Evolutionary conservation across 2,797 vertebrate species (phyloP).

Genomic region (Sciurus vulgaris): DNA sequence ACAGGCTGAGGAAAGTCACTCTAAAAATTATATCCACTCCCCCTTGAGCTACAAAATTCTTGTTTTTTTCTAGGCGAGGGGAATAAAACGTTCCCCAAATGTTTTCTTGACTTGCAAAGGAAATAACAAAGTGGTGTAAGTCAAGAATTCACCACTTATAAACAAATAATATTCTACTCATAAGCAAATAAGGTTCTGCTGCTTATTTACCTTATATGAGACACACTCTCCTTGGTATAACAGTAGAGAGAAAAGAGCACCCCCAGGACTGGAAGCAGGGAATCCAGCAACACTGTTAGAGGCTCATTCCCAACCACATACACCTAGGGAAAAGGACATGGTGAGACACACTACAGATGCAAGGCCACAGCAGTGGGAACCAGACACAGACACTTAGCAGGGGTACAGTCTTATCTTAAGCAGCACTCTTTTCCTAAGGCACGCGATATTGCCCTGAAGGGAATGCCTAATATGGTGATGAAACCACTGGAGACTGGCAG

Average conservation of each 20-base stretch:
- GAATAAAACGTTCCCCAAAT: neutral
- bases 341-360: neutral
- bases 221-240: slow-evolving; percentile 94
- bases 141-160: slow-evolving; percentile 37
- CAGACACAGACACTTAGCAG: neutral
- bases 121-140: neutral
- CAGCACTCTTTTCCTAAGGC: neutral
- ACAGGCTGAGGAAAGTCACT: slow-evolving; percentile 46
- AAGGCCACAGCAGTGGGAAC: neutral
- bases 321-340: slow-evolving; percentile 88
- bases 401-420: neutral
- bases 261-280: slow-evolving; percentile 89
- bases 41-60: neutral
- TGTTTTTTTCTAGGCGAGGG: slow-evolving; percentile 27
- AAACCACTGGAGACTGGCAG: neutral
- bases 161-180: slow-evolving; percentile 51
- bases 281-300: slow-evolving; percentile 87
- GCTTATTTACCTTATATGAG: slow-evolving; percentile 92
- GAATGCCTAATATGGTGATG: neutral
- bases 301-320: slow-evolving; percentile 94
- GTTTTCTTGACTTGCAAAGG: slow-evolving; percentile 19
- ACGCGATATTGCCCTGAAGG: neutral
- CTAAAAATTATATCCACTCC: neutral
- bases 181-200: slow-evolving; percentile 44
- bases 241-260: slow-evolving; percentile 94